These are phyloP conservation scores for Habroteleia sp. DNA, from an alignment of 2,888 invertebrate species.

Conservation along the genomic window DNA sequence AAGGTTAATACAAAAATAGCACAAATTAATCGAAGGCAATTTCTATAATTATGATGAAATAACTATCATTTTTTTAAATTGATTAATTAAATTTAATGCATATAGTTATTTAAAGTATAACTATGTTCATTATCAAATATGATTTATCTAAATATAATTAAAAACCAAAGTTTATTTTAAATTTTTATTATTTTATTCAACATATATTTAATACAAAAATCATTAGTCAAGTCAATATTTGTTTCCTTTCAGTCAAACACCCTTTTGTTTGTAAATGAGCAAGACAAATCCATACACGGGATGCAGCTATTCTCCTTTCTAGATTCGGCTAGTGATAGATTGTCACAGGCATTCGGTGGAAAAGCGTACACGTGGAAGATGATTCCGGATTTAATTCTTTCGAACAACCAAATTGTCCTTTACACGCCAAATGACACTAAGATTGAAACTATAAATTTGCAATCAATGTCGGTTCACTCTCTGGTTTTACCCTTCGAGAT, in stretches of 20 bases:
- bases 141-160: too few relatives aligned
- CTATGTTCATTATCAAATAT: too few relatives aligned
- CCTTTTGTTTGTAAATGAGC: conserved; percentile 74
- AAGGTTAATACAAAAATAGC: too few relatives aligned
- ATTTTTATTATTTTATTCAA: conserved; percentile 5
- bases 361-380: conserved; percentile 69
- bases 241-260: conserved; percentile 72
- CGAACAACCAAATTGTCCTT: conserved; percentile 70
- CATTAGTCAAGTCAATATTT: too few relatives aligned
- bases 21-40: too few relatives aligned
- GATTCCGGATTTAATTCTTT: conserved; percentile 68
- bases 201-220: too few relatives aligned
- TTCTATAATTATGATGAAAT: too few relatives aligned
- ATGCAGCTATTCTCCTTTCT: conserved; percentile 73
- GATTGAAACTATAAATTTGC: conserved; percentile 77
- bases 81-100: too few relatives aligned
- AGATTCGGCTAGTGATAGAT: conserved; percentile 72
- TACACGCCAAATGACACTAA: conserved; percentile 70
- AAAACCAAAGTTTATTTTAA: too few relatives aligned
- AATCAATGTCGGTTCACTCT: conserved; percentile 70
- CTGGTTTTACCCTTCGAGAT: conserved; percentile 78
- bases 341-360: conserved; percentile 70
- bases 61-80: too few relatives aligned
- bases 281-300: conserved; percentile 68
- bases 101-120: too few relatives aligned